Conservation (phyloP, 1,140 invertebrate genomes). For the Antheraea mylitta region DNA sequence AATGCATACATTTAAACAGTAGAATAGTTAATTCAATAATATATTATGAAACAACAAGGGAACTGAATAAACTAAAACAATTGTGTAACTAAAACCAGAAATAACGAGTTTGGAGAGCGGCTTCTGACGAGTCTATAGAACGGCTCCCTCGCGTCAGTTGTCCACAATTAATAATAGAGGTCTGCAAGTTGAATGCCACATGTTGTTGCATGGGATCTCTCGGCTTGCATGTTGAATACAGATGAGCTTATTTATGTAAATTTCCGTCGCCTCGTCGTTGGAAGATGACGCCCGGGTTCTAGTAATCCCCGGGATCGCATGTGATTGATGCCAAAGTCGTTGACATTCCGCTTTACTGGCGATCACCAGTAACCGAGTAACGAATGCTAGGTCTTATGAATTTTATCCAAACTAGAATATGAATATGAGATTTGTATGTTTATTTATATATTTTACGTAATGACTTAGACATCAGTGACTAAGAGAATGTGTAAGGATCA, state of each 20-base stretch:
- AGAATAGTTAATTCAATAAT: too few species aligned
- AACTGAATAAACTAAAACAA: conserved; percentile 30
- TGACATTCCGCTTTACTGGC: conserved; percentile 49
- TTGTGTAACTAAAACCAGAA: conserved; percentile 40
- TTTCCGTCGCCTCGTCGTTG: conserved; percentile 47
- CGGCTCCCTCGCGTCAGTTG: conserved; percentile 49
- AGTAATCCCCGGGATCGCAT: conserved; percentile 58
- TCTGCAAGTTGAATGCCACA: conserved; percentile 65
- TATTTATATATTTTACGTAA: too few species aligned
- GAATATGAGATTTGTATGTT: not conserved
- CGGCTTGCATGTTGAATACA: conserved; percentile 66
- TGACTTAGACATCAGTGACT: too few species aligned
- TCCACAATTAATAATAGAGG: conserved; percentile 69
- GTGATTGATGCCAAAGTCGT: conserved; percentile 62
- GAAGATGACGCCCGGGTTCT: conserved; percentile 51
- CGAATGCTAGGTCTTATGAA: not conserved
- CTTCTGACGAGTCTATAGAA: conserved; percentile 25
- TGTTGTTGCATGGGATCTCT: conserved; percentile 67
- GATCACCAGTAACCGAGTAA: conserved; percentile 26
- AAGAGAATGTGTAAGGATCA: too few species aligned
- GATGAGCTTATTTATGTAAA: conserved; percentile 75
- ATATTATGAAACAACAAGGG: conserved; percentile 31
- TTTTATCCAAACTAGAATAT: not conserved
- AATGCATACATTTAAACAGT: too few species aligned
- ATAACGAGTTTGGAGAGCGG: conserved; percentile 32